Conservation (phyloP, 2,113 vertebrate species). For the Aepyceros melampus region DNA sequence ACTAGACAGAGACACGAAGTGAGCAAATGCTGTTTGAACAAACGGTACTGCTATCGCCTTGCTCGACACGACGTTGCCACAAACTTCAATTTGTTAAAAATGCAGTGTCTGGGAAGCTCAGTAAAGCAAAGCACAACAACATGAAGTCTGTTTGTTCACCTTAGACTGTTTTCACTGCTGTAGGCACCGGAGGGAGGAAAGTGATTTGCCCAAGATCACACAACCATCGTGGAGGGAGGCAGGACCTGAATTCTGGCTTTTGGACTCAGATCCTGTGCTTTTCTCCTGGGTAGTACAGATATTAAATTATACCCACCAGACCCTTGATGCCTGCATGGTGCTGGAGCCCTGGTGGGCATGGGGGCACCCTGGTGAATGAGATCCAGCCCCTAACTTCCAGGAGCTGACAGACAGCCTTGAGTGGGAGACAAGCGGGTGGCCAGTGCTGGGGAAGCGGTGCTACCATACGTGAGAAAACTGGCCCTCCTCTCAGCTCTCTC, state of each 20-base stretch:
- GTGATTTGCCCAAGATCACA: not conserved
- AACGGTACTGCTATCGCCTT: not conserved
- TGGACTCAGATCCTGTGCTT: not conserved
- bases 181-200: not conserved
- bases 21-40: not conserved
- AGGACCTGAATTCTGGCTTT: not conserved
- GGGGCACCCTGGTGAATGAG: fast-evolving
- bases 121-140: not conserved
- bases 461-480: not conserved
- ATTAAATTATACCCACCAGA: not conserved
- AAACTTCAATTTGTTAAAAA: not conserved
- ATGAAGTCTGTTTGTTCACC: not conserved
- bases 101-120: not conserved
- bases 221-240: not conserved
- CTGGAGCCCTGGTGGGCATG: not conserved
- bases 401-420: not conserved
- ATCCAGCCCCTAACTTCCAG: not conserved
- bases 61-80: not conserved
- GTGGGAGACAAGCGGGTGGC: not conserved
- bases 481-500: not conserved
- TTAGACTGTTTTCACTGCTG: not conserved
- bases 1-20: not conserved
- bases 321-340: fast-evolving
- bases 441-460: fast-evolving
- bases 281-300: not conserved